These are phyloP conservation scores for Parelbella ahira DNA, from an alignment of 2,888 invertebrate genomes.

Conservation along the genomic window DNA sequence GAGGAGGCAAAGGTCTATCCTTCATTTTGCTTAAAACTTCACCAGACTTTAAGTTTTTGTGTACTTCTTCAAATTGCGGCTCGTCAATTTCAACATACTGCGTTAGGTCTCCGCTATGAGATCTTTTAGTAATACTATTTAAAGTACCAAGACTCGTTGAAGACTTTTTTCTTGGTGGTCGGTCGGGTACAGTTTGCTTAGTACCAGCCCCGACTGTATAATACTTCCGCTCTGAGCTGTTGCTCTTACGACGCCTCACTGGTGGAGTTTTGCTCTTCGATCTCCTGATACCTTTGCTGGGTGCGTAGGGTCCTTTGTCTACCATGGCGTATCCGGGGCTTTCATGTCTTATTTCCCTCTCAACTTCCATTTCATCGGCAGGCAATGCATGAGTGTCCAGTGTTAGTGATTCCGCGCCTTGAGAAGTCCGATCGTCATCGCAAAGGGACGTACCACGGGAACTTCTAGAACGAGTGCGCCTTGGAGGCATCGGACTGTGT, in stretches of 20 bases:
- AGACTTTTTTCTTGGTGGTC: conserved; percentile 83
- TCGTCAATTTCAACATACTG: conserved; percentile 83
- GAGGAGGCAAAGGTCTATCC: conserved; percentile 91
- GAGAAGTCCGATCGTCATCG: conserved; percentile 87
- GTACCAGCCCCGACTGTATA: conserved; percentile 82
- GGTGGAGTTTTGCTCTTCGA: conserved; percentile 78
- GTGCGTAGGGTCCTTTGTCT: conserved; percentile 85
- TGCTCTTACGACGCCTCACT: conserved; percentile 62
- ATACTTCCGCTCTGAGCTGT: conserved; percentile 82
- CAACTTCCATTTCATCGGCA: conserved; percentile 50
- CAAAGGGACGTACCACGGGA: conserved; percentile 78
- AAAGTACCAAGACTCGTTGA: conserved; percentile 76
- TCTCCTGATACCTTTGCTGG: conserved; percentile 79
- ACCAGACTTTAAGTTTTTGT: conserved; percentile 85
- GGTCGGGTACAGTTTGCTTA: conserved; percentile 77
- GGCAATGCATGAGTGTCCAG: conserved; percentile 68
- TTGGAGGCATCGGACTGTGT: conserved; percentile 78
- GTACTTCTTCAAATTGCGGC: conserved; percentile 78
- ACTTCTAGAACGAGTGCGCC: conserved; percentile 78
- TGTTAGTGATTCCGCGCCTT: conserved; percentile 84
- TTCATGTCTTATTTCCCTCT: conserved; percentile 65
- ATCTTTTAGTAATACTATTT: conserved; percentile 72
- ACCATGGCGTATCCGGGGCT: conserved; percentile 88
- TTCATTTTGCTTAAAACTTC: conserved; percentile 91
- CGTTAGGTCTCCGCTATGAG: conserved; percentile 64